Base-by-base conservation (phyloP, 1,140 invertebrate genomes). In the Hyles euphorbiae region DNA sequence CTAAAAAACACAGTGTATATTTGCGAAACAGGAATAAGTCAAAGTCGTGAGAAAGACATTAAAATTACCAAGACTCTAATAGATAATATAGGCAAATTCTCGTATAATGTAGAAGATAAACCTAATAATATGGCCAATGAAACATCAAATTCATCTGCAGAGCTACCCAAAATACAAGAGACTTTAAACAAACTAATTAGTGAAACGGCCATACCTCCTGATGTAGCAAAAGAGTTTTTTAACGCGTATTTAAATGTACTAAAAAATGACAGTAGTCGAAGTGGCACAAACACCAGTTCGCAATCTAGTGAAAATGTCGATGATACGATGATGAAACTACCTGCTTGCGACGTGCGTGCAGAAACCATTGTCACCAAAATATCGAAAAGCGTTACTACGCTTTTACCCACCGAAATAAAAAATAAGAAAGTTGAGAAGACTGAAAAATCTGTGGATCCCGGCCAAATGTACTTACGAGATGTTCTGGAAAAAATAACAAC, bases 1-100 rank as follows among this genome's bases (percentile, higher is more conserved):
- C 58, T 87, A 1, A 83, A 83, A 55, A 86, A 82, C 60, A 87
- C 83, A 7, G 74, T 87, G 3, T 87, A 86, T 40, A 59, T 77
- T n/a, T 83, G 74, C 61, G 76, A 78, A 46, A 78, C 74, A 8
- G 58, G 53, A n/a, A 70, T 53, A 46, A 65, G 53, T 11, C 45
- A 68, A 34, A 78, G 61, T 50, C 70, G 60, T 65, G 68, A 77
- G 12, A 78, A 72, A 58, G 75, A 87, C 59, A 81, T 81, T 6
- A 67, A 68, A 67, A 80, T 77, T 4, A 81, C 82, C 1, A 77
- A 83, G 65, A 75, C 63, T 43, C 43, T 83, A 10, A 76, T 84
- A 34, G 56, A 76, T 59, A 78, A 78, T 36, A 56, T 81, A 8
- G 71, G 68, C 8, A 81, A 74, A 46, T 45, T 66, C 5, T 74